phyloP scores from a whole-genome alignment of 2,888 invertebrate genomes.

The Ephialtes manifestator region DNA sequence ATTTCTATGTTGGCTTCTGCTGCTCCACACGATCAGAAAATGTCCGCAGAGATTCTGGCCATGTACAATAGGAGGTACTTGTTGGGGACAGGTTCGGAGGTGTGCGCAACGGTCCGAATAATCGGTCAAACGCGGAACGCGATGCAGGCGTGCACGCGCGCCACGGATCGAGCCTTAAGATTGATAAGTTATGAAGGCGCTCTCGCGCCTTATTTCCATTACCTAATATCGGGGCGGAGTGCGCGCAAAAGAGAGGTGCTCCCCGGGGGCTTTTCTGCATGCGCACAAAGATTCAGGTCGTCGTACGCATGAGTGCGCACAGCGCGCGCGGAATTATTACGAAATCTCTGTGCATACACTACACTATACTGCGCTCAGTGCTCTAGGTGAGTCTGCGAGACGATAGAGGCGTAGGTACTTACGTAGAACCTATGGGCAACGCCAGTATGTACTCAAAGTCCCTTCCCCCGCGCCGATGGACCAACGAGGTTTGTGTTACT shows the following conservation, averaged over 20 bases:
- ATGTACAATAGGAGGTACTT: background rate
- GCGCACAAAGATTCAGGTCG: conserved; percentile 83
- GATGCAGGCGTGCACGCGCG: background rate
- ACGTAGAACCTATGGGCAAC: conserved; percentile 48
- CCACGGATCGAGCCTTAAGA: conserved; percentile 38
- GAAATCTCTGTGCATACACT: conserved; percentile 76
- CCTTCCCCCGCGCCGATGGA: conserved; percentile 35
- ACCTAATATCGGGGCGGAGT: conserved; percentile 68
- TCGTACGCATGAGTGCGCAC: conserved; percentile 84
- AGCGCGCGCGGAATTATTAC: conserved; percentile 81
- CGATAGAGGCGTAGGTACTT: conserved; percentile 60
- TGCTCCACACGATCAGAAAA: background rate
- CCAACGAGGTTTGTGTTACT: conserved; percentile 35
- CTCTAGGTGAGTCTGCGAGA: conserved; percentile 48
- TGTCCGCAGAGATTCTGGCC: background rate
- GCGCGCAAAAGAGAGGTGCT: conserved; percentile 65
- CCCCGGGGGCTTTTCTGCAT: conserved; percentile 69
- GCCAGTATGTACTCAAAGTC: conserved; percentile 29
- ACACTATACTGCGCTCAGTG: conserved; percentile 7
- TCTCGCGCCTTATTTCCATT: conserved; percentile 59
- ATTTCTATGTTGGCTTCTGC: background rate
- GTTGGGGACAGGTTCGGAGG: conserved; percentile 23
- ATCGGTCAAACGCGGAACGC: conserved; percentile 65
- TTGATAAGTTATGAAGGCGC: conserved; percentile 43
- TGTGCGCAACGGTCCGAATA: conserved; percentile 63